Evolutionary conservation across 2,797 vertebrate species (phyloP).

Genomic region (Sebastes trivittatus): DNA sequence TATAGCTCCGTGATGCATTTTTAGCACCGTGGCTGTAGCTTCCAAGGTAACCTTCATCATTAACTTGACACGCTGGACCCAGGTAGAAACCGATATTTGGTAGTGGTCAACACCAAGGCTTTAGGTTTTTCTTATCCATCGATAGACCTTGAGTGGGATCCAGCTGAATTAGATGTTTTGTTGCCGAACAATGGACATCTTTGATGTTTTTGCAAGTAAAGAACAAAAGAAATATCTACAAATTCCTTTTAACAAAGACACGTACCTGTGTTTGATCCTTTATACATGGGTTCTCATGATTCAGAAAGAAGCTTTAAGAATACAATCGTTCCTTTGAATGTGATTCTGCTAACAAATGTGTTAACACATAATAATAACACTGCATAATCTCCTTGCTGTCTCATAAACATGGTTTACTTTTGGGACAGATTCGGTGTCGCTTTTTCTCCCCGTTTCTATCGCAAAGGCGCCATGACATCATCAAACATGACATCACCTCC

Average conservation of each 20-base stretch:
- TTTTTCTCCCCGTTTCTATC: conserved; percentile 15
- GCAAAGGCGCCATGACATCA: conserved; percentile 68
- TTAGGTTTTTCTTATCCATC: conserved; percentile 22
- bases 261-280: not conserved
- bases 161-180: not conserved
- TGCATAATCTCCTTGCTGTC: conserved; percentile 7
- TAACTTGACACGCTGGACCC: conserved; percentile 44
- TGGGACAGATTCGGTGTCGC: not conserved
- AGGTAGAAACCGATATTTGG: conserved; percentile 35
- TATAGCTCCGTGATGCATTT: conserved; percentile 56
- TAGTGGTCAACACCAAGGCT: conserved; percentile 23
- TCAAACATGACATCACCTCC: conserved; percentile 51
- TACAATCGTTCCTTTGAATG: not conserved
- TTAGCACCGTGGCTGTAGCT: conserved; percentile 53
- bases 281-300: not conserved
- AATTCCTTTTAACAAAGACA: not conserved
- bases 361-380: not conserved
- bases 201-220: not conserved
- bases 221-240: not conserved
- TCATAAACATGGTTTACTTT: conserved; percentile 30
- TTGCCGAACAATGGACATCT: not conserved
- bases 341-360: not conserved
- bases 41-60: conserved; percentile 75
- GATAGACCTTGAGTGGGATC: not conserved
- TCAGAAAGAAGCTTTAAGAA: not conserved